Percentiles rank a stretch among this genome's conserved stretches.
Evolutionary conservation across 1,140 invertebrate species (phyloP).

Genomic region (Lepidurus apus): DNA sequence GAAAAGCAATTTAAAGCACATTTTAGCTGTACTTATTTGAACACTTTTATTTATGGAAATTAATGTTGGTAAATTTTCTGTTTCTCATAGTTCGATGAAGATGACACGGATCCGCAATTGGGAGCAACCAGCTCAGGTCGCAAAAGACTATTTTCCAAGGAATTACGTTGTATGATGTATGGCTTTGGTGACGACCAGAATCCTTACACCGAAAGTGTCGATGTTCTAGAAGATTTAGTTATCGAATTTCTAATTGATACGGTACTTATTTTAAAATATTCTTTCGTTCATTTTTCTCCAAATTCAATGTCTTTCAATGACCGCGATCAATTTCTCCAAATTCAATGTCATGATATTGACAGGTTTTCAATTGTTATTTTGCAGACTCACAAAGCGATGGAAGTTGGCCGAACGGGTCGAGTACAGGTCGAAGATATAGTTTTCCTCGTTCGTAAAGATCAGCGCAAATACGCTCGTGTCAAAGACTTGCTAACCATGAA

Average conservation of each 20-base stretch:
- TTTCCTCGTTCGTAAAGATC: slow-evolving; percentile 95
- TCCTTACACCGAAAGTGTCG: slow-evolving; percentile 97
- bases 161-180: slow-evolving; percentile 98
- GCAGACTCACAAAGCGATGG: slow-evolving; percentile 83
- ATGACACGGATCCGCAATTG: slow-evolving; percentile 57
- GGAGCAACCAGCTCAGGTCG: slow-evolving; percentile 62
- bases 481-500: slow-evolving; percentile 98
- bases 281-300: neutral
- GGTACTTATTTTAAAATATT: slow-evolving; percentile 49
- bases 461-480: slow-evolving; percentile 93
- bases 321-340: neutral
- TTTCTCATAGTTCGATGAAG: slow-evolving; percentile 51
- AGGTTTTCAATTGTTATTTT: slow-evolving; percentile 40
- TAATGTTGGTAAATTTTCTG: neutral
- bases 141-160: slow-evolving; percentile 81
- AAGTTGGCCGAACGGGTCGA: slow-evolving; percentile 86
- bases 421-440: slow-evolving; percentile 98
- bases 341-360: slow-evolving; percentile 22
- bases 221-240: slow-evolving; percentile 93
- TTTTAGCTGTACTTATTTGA: neutral
- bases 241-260: slow-evolving; percentile 97
- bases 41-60: neutral
- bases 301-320: slow-evolving; percentile 9
- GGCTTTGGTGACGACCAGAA: slow-evolving; percentile 99
- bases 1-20: neutral